Evolutionary conservation across 35 echinoderm and acorn worm genomes (phyloP).

Genomic region (Strongylocentrotus purpuratus): DNA sequence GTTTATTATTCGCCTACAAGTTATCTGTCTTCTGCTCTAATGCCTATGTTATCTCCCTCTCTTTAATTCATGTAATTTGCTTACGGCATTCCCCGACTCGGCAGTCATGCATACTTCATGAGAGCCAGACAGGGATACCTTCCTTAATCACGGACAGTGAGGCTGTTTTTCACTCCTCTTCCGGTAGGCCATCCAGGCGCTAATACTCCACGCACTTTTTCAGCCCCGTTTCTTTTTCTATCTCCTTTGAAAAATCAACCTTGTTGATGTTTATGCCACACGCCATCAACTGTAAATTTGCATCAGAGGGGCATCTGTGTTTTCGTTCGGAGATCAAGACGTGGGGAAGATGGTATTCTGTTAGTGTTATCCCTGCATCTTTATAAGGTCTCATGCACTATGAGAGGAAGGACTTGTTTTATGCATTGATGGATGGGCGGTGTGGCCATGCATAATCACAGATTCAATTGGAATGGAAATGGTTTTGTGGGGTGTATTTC

Average conservation of each 20-base stretch:
- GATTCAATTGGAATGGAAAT: constrained; percentile 16
- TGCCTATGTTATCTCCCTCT: background rate
- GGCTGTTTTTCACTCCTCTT: background rate
- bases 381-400: background rate
- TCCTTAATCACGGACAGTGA: background rate
- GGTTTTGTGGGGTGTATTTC: background rate
- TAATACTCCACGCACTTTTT: background rate
- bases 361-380: background rate
- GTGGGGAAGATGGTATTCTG: background rate
- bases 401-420: background rate
- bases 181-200: background rate
- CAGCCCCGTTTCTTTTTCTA: background rate
- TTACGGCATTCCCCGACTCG: background rate
- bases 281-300: background rate
- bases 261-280: background rate
- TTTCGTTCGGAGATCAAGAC: background rate
- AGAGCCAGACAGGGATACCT: background rate
- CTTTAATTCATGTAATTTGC: background rate
- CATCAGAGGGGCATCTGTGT: background rate
- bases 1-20: background rate
- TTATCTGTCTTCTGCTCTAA: background rate
- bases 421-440: background rate
- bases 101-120: background rate
- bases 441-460: background rate
- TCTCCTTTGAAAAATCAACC: background rate